phyloP scores from a whole-genome alignment of 2,888 invertebrate genomes.

The Bedellia somnulentella region DNA sequence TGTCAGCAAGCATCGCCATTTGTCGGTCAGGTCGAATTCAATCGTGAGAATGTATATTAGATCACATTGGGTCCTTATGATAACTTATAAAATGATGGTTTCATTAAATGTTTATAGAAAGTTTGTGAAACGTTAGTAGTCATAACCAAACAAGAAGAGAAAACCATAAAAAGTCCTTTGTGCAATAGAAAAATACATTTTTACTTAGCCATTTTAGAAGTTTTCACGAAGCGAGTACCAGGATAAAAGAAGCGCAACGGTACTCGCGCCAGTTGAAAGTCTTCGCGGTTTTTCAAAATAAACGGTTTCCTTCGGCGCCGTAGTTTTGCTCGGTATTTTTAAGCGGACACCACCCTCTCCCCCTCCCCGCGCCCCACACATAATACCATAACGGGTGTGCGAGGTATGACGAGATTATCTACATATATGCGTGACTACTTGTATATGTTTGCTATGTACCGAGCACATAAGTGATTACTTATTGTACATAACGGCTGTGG shows the following conservation, averaged over 20 bases:
- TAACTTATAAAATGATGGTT: too few species aligned
- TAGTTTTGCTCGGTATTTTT: constrained; percentile 49
- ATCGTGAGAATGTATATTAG: too few species aligned
- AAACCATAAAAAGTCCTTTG: too few species aligned
- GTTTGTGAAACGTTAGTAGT: too few species aligned
- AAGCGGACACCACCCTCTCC: constrained; percentile 50
- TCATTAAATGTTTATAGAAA: too few species aligned
- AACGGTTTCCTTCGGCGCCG: constrained; percentile 44
- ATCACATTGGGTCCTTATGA: too few species aligned
- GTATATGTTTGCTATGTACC: constrained; percentile 40
- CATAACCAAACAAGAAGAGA: too few species aligned
- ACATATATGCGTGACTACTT: constrained; percentile 44
- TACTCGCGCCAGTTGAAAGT: constrained; percentile 27
- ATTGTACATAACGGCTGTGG: constrained; percentile 29
- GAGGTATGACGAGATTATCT: constrained; percentile 61
- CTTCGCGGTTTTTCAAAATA: constrained; percentile 44
- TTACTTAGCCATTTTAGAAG: constrained; percentile 28
- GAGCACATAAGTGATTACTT: constrained; percentile 44
- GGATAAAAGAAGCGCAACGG: constrained; percentile 20
- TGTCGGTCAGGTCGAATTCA: too few species aligned
- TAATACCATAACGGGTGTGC: constrained; percentile 60
- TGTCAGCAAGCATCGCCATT: too few species aligned
- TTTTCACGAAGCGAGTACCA: constrained; percentile 30
- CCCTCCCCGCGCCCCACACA: constrained; percentile 34
- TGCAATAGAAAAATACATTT: too few species aligned